These are phyloP conservation scores for Parauchenoglanis punctatus DNA, from an alignment of 2,797 vertebrate genomes.

Conservation along the genomic window DNA sequence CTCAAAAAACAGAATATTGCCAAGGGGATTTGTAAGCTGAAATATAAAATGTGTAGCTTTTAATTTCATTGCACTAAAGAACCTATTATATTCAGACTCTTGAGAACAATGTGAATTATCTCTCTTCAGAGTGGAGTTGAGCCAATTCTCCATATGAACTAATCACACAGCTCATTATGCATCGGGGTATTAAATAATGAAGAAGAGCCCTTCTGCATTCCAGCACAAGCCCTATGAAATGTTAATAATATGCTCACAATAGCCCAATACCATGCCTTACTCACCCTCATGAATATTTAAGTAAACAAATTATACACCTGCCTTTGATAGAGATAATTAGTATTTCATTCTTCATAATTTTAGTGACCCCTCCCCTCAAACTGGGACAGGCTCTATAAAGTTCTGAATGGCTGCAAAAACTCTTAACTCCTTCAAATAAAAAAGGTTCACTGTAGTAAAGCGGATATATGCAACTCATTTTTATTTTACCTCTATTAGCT, in stretches of 20 bases:
- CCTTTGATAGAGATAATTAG: slow-evolving; percentile 99
- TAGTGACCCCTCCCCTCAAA: slow-evolving; percentile 89
- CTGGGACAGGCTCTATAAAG: slow-evolving; percentile 79
- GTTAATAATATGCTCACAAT: slow-evolving; percentile 99
- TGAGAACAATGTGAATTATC: slow-evolving; percentile 99
- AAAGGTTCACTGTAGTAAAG: slow-evolving; percentile 68
- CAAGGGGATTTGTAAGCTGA: slow-evolving; percentile 95
- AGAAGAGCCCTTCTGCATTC: slow-evolving; percentile 97
- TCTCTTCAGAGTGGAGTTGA: slow-evolving; percentile 97
- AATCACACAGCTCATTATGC: slow-evolving; percentile 99
- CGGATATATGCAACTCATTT: slow-evolving; percentile 80
- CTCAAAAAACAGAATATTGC: slow-evolving; percentile 77
- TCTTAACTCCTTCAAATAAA: slow-evolving; percentile 44
- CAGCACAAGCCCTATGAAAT: slow-evolving; percentile 99
- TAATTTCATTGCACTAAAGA: slow-evolving; percentile 99
- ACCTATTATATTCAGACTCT: slow-evolving; percentile 98
- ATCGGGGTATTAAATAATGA: slow-evolving; percentile 99
- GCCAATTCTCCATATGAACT: slow-evolving; percentile 98
- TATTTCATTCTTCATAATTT: slow-evolving; percentile 90
- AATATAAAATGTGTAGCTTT: slow-evolving; percentile 99
- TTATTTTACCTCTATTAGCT: slow-evolving; percentile 78
- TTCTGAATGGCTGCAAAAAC: slow-evolving; percentile 68
- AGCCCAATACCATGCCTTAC: slow-evolving; percentile 91
- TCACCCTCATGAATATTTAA: slow-evolving; percentile 99
- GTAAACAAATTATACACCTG: slow-evolving; percentile 98